phyloP scores from a whole-genome alignment of 2,797 vertebrate genomes.

The Propithecus deckenii region DNA sequence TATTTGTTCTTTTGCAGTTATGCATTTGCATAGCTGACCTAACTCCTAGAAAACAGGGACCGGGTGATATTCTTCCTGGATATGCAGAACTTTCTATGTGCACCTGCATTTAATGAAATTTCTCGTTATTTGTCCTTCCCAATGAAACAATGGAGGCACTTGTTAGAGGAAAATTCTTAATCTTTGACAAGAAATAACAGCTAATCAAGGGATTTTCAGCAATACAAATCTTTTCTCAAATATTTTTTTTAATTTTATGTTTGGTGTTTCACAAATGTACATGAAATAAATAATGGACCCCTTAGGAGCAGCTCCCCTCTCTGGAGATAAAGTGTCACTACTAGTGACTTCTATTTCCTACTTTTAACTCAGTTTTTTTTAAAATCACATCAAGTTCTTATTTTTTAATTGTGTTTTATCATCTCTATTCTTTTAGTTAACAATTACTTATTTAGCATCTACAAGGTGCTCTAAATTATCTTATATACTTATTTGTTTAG shows the following conservation, averaged over 20 bases:
- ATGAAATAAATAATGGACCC: not conserved
- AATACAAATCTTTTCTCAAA: not conserved
- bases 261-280: not conserved
- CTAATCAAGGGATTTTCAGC: not conserved
- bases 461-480: not conserved
- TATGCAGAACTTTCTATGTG: not conserved
- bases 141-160: not conserved
- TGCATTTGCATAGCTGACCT: not conserved
- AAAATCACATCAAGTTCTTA: not conserved
- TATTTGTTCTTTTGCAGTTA: not conserved
- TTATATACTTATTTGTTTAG: not conserved
- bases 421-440: not conserved
- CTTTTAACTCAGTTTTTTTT: not conserved
- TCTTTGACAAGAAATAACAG: conserved; percentile 3
- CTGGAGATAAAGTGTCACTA: not conserved
- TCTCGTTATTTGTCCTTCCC: not conserved
- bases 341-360: not conserved
- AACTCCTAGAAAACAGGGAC: not conserved
- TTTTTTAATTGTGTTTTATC: not conserved
- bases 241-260: not conserved
- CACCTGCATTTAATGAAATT: not conserved
- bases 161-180: not conserved
- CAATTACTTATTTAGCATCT: not conserved
- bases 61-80: not conserved
- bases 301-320: not conserved